Percentiles rank a stretch among this genome's conserved stretches.
Evolutionary conservation across 2,113 vertebrate genomes (phyloP).

Genomic region (Neomonachus schauinslandi): DNA sequence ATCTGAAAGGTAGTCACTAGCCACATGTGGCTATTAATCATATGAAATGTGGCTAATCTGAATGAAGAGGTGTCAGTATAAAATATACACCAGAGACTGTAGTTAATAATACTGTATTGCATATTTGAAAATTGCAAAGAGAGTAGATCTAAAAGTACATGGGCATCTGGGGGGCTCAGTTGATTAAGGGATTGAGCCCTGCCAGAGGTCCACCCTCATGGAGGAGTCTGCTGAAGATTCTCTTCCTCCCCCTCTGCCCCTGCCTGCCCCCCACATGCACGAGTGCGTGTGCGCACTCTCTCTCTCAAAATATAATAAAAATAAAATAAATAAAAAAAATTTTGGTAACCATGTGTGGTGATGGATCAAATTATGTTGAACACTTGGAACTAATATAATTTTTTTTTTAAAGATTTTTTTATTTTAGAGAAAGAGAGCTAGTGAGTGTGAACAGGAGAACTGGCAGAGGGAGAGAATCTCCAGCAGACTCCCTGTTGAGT

Average conservation of each 20-base stretch:
- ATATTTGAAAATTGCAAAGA: not conserved
- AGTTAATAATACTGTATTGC: not conserved
- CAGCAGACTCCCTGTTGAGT: not conserved
- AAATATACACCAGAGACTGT: not conserved
- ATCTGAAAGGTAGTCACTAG: not conserved
- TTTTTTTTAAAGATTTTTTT: not conserved
- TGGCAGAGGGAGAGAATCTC: not conserved
- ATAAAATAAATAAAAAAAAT: not conserved
- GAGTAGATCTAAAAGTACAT: not conserved
- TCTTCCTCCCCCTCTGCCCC: not conserved
- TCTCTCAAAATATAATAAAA: not conserved
- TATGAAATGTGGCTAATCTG: not conserved
- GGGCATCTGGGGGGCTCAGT: not conserved
- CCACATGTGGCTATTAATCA: not conserved
- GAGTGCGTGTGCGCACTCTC: no score
- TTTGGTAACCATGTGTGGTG: not conserved
- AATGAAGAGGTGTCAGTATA: not conserved
- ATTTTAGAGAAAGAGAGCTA: not conserved
- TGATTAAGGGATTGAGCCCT: not conserved
- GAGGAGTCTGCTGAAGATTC: not conserved
- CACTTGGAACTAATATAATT: not conserved
- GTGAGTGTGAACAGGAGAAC: not conserved
- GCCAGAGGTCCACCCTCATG: not conserved
- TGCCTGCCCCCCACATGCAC: not conserved
- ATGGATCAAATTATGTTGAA: not conserved